Evolutionary conservation across 1,140 invertebrate species (phyloP), one percentile per base, ranked within the genome.

Genomic region (Diorhabda sublineata): DNA sequence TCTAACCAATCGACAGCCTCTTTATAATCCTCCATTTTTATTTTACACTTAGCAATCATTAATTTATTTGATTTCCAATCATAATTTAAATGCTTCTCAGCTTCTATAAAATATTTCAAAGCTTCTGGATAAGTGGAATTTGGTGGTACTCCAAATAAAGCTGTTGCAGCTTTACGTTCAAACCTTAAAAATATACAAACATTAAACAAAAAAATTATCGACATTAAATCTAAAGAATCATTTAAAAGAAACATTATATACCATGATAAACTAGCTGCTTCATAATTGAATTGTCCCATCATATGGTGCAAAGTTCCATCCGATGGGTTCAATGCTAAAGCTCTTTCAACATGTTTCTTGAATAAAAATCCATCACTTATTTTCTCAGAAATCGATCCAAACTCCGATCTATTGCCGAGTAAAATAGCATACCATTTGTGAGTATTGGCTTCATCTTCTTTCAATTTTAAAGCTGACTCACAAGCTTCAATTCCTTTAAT

Each of bases 361-460:
- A 92, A 92, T 6, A 81, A 71, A 76, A 84, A 84, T 3, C 90
- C 91, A 81, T 87, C 87, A 74, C 86, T 76, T 63, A 94, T 89
- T 82, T 87, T 90, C 61, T 91, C 90, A 77, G 88, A 87, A 3
- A 84, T 83, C 57, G 86, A 85, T 72, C 85, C 81, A 70, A 77
- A 75, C 45, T 78, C 71, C 41, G 68, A 69, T 44, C 80, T 70
- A 4, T 75, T 70, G 52, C 92, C 92, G 63, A 92, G 75, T 2
- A 91, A 84, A 61, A 93, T 90, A 5, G 91, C 91, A 80, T 86
- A 91, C 91, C 91, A 94, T 82, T 93, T 94, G 78, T 93, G 91
- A 44, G 88, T 83, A 75, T 92, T 85, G 2, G 85, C 80, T 77
- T 85, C 82, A 11, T 83, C 74, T 3, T 83, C 76, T 69, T 87